Evolutionary conservation across 2,888 invertebrate species (phyloP), one percentile per base, ranked within the genome.

Genomic region (Athalia rosae): DNA sequence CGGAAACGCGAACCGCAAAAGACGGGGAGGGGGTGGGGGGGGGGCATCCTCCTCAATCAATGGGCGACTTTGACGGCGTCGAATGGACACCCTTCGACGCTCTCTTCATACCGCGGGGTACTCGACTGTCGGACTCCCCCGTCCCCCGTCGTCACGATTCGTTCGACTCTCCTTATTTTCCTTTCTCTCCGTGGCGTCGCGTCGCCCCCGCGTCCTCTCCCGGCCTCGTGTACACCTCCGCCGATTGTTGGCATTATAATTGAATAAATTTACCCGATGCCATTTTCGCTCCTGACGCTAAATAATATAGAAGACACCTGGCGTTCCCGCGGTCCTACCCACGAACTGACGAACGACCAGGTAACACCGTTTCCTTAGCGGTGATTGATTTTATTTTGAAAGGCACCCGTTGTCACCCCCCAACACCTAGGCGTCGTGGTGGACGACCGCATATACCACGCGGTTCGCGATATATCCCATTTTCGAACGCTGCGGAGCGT

Each of bases 261-360:
- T 77, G 77, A 77, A 77, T 77, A 77, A 77, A 74, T 77, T 77
- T 62, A 71, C 45, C 47, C 5, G 28, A 13, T 6, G 58, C 62
- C 61, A 77, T 77, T 77, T 73, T 77, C 62, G 73, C 50, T 45
- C 61, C 9, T 41, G 67, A 61, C 45, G 56, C 53, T 77, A 73
- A 77, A 77, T 73, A 62, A 77, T 77, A 47, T 56, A 77, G 4
- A 9, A 50, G n/a, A 77, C 73, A 77, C 77, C 77, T 77, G 77
- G 77, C 77, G 11, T 73, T 63, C 11, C 45, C 73, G 41, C 13
- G 56, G 43, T 58, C 8, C 9, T 69, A 69, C 56, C 56, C 69
- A 69, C 69, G 41, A 69, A 69, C 15, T 45, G 28, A 58, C 13
- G 50, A 50, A 58, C 71, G 53, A 69, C 71, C 71, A 71, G 43